Evolutionary conservation across 2,797 vertebrate genomes (phyloP), one percentile per base, ranked within the genome.

Genomic region (Ctenopoma kingsleyae): DNA sequence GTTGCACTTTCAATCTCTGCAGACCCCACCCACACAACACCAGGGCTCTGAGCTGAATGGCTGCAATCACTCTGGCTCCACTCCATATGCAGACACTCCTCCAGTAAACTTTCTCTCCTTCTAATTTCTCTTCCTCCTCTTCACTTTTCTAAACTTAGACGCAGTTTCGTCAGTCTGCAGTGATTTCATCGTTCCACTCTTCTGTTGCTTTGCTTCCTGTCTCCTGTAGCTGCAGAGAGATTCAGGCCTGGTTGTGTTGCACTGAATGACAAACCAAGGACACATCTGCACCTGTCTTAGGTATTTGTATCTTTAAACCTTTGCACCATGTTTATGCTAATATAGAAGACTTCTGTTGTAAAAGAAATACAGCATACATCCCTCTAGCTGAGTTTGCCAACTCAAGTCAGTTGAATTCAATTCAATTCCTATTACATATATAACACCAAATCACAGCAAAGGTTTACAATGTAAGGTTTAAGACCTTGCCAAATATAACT

Each of bases 71-170:
- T 32, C 74, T 85, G 83, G 86, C 79, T 69, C 56, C 49, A 4
- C 32, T 87, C 83, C 87, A 87, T 50, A 58, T 80, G 69, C 76
- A 83, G 86, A 86, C 83, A 78, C 90, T 83, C 84, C 84, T 50
- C 85, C 78, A 38, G 71, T 46, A 8, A 67, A 77, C 77, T 81
- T 71, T 51, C 74, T 83, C 80, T 84, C 68, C 40, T 22, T 81
- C 64, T 71, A 58, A 82, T 82, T 77, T 80, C 67, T 81, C 61
- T 48, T 81, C 80, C 87, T 87, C 78, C 87, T 88, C 86, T 81
- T 87, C 85, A 74, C 80, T 84, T 76, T 66, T 76, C 84, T 88
- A 87, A 90, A 91, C 85, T 85, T 85, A 76, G 84, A 81, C 9
- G 44, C 52, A 74, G 83, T 80, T 86, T 86, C 38, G 54, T 83